A percentile compares a stretch with the other conserved stretches of the same genome.
phyloP scores from a whole-genome alignment of 2,888 invertebrate species.

The Cinara cedri region DNA sequence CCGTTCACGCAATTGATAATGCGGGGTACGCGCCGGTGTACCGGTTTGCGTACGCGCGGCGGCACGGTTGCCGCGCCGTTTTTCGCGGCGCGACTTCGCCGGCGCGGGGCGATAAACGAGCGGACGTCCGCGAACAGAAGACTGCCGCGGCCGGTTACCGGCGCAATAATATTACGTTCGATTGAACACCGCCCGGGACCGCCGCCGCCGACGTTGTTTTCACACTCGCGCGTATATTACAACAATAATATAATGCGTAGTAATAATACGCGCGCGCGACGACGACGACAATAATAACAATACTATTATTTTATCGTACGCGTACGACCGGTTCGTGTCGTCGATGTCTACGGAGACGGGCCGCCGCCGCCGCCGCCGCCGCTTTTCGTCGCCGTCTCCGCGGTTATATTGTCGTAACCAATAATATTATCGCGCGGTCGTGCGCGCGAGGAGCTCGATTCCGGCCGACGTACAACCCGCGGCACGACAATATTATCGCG shows the following conservation, averaged over 20 bases:
- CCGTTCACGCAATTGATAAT: too few relatives aligned
- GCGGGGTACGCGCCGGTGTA: too few relatives aligned
- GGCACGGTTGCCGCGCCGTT: too few relatives aligned
- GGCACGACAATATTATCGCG: neutral
- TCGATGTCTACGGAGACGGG: constrained; percentile 4
- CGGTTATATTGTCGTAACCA: neutral
- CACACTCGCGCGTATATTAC: neutral
- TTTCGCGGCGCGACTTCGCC: too few relatives aligned
- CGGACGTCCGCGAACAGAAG: too few relatives aligned
- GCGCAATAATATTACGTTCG: constrained; percentile 33
- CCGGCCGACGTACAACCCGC: neutral
- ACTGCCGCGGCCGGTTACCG: too few relatives aligned
- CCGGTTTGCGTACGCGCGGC: too few relatives aligned
- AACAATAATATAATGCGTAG: neutral
- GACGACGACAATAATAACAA: too few relatives aligned
- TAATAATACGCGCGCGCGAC: too few relatives aligned
- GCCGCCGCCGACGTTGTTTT: neutral
- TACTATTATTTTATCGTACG: neutral
- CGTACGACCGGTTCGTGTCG: constrained; percentile 28
- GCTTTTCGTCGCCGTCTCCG: neutral
- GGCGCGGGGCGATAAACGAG: too few relatives aligned
- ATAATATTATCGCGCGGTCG: neutral
- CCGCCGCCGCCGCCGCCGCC: neutral
- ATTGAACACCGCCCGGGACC: constrained; percentile 27
- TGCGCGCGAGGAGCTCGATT: neutral